Evolutionary conservation across 2,888 invertebrate species (phyloP), one percentile per base, ranked within the genome.

Genomic region (Hemistola chrysoprasaria): DNA sequence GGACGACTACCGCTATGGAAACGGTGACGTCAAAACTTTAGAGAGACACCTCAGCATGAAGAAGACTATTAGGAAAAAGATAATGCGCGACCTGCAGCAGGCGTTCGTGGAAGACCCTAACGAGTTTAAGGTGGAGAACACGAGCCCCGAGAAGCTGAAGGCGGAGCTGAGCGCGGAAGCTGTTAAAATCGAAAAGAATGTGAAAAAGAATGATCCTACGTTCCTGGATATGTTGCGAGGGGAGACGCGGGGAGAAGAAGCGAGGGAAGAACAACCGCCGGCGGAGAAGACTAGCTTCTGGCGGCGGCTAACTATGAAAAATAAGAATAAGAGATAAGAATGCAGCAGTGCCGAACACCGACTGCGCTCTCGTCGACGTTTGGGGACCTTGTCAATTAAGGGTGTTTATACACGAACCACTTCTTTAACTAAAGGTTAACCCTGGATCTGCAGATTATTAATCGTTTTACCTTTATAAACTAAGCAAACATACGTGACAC

Each of bases 11-110:
- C 92, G 93, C 68, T 87, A 92, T 58, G 87, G 91, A 7, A 92
- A 92, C 63, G 92, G 91, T 33, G 92, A 93, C 71, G 93, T 93
- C 26, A 92, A 93, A 64, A 95, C 95, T 9, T 78, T 95, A 25
- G 95, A 95, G 68, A 87, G 95, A 58, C 95, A 95, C 76, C 90
- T 95, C 62, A 95, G 95, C 71, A 95, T 95, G 95, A 95, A 95
- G 87, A 95, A 95, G 73, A 95, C 95, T 8, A 95, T 95, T 56
- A 85, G 95, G 58, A 95, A 95, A 86, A 95, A 95, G 82, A 95
- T 95, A 69, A 95, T 95, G 94, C 90, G 95, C 21, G 95, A 95
- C 75, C 89, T 95, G 58, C 93, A 94, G 66, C 95, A 95, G 71
- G 92, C 92, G 26, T 92, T 93, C 73, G 92, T 93, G 59, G 93